phyloP scores from a whole-genome alignment of 2,888 invertebrate genomes.

The Iphiclides podalirius region DNA sequence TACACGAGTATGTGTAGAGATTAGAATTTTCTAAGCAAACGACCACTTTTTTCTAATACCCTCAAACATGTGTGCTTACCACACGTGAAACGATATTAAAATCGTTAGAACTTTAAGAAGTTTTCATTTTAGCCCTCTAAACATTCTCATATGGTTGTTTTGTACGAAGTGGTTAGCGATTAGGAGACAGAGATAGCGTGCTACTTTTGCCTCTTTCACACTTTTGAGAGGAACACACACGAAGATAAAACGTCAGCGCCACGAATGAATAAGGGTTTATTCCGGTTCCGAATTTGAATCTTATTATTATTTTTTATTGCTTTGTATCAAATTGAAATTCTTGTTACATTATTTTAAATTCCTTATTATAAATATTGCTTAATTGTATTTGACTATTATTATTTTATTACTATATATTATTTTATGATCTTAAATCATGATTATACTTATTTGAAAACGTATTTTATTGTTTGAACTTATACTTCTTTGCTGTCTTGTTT shows the following conservation, averaged over 20 bases:
- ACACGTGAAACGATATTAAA: slow-evolving; percentile 49
- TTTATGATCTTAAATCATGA: too few relatives aligned
- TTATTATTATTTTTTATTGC: neutral
- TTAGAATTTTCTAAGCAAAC: slow-evolving; percentile 79
- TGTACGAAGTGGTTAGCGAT: neutral
- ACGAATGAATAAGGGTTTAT: neutral
- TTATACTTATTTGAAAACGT: too few relatives aligned
- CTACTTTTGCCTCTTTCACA: slow-evolving; percentile 4
- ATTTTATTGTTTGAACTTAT: too few relatives aligned
- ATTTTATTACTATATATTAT: too few relatives aligned
- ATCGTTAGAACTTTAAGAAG: neutral
- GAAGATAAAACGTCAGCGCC: slow-evolving; percentile 5
- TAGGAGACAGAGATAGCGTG: slow-evolving; percentile 15
- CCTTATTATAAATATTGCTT: too few relatives aligned
- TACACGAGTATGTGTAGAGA: slow-evolving; percentile 77
- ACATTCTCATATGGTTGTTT: neutral
- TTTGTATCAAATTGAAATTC: neutral
- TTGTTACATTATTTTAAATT: too few relatives aligned
- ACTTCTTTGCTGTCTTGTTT: too few relatives aligned
- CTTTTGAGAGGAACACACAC: slow-evolving; percentile 4
- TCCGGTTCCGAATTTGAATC: neutral
- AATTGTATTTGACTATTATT: too few relatives aligned
- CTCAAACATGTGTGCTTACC: slow-evolving; percentile 41
- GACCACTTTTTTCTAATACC: slow-evolving; percentile 72
- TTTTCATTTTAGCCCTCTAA: slow-evolving; percentile 1